Conservation (phyloP, 2,797 vertebrate species). For the Acrossocheilus fasciatus region DNA sequence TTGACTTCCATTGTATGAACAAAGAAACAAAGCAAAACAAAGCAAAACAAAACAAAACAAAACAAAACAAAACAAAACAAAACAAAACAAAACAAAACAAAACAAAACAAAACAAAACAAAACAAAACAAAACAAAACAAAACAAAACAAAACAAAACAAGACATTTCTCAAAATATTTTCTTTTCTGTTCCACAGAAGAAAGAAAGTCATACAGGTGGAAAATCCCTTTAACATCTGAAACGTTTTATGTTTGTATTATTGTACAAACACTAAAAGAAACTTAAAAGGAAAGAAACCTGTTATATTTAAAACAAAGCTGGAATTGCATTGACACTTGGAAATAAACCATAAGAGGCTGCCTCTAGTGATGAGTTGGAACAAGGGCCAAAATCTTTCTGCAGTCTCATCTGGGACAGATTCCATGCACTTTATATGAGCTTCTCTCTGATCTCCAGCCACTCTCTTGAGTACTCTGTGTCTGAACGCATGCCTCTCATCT, state of each 20-base stretch:
- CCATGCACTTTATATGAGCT: slow-evolving; percentile 33
- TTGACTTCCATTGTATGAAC: background rate
- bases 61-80: no score
- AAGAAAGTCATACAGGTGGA: background rate
- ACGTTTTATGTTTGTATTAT: background rate
- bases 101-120: no score
- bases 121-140: no score
- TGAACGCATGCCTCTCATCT: slow-evolving; percentile 20
- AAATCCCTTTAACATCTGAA: background rate
- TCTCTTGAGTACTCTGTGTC: slow-evolving; percentile 12
- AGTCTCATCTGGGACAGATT: slow-evolving; percentile 43
- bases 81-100: background rate
- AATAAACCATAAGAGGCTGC: background rate
- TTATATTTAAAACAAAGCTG: background rate
- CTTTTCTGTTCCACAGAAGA: background rate
- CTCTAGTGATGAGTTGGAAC: slow-evolving; percentile 3
- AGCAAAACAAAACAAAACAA: no score
- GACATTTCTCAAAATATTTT: background rate
- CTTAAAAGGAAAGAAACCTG: background rate
- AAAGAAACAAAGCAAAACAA: background rate
- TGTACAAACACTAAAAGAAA: background rate
- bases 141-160: background rate
- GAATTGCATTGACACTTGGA: slow-evolving; percentile 7
- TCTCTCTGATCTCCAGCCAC: slow-evolving; percentile 63
- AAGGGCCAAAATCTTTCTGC: background rate